Evolutionary conservation across 1,140 invertebrate genomes (phyloP).

Genomic region (Helicoverpa armigera): DNA sequence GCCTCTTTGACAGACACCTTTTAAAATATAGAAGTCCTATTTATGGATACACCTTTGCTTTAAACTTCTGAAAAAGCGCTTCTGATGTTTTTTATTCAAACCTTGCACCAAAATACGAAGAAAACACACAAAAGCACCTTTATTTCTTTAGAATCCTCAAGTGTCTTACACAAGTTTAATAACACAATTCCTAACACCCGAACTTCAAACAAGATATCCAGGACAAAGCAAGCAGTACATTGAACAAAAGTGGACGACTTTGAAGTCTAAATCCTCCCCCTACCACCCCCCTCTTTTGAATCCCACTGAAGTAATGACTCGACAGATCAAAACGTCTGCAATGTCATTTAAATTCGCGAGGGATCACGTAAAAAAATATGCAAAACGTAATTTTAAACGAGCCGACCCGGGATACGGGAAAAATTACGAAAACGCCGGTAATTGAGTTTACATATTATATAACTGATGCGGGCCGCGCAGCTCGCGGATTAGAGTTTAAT

Average conservation of each 20-base stretch:
- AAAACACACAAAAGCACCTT: too few species aligned
- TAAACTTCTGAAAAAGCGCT: too few species aligned
- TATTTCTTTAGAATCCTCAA: not conserved
- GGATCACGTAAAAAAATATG: conserved; percentile 6
- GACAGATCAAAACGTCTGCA: conserved; percentile 5
- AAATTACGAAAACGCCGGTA: conserved; percentile 50
- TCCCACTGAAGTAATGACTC: conserved; percentile 6
- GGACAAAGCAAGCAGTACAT: conserved; percentile 9
- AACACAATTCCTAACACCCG: not conserved
- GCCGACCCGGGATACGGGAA: conserved; percentile 30
- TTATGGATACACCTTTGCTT: too few species aligned
- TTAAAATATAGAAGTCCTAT: too few species aligned
- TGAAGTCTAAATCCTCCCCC: conserved; percentile 5
- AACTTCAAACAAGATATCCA: not conserved
- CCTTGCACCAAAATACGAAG: not conserved
- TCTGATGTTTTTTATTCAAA: not conserved
- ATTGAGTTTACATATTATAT: conserved; percentile 56
- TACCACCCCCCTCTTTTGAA: not conserved
- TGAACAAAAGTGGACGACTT: conserved; percentile 6
- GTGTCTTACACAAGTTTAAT: not conserved
- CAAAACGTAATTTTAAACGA: conserved; percentile 30
- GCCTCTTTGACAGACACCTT: too few species aligned
- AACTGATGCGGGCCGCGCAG: conserved; percentile 17
- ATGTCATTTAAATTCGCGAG: conserved; percentile 5
- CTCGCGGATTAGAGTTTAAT: not conserved